Base-by-base conservation (phyloP, 2,888 invertebrate genomes). In the Heliconius ismenius region DNA sequence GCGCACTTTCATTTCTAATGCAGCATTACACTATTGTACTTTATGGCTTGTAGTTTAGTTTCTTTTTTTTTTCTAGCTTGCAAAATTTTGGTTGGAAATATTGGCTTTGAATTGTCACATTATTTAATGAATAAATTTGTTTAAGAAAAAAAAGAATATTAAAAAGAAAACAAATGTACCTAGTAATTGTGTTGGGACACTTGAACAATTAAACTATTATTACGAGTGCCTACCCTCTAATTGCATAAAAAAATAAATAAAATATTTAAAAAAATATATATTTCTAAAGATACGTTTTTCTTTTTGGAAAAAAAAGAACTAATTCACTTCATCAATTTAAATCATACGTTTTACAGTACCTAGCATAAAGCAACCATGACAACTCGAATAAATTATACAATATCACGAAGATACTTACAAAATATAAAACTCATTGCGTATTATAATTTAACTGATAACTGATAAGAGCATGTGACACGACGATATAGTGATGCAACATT, bases 1-100 rank as follows among this genome's bases (percentile, higher is more conserved):
- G 87, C 89, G 85, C 92, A 87, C 87, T 83, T 86, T 81, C 75
- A 80, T 79, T 83, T 83, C 79, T 82, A 86, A 86, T 84, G 89
- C 89, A 86, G 84, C 86, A 85, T 83, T 77, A 79, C 85, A 84
- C 83, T 77, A 78, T 7, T 49, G 28, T 58, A 79, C 81, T 79
- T 21, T 21, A 49, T 21, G 9, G 67, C 81, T 49, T 79, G 73
- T 80, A 79, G 77, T 75, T 80, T 74, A 76, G 75, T 43, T 75
- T 75, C 73, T 74, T 28, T 63, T 65, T n/a, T 68, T 63, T 32
- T 39, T 49, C 49, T 63, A 24, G 54, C 64, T 62, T 73, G 67
- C 39, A 18, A 15, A 43, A 3, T 15, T 24, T 67, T 18, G 0
- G 18, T 67, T 24, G n/a, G 4, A 65, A 65, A n/a, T n/a, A 13